phyloP scores from a whole-genome alignment of 2,888 invertebrate species.

The Heliconius sara region DNA sequence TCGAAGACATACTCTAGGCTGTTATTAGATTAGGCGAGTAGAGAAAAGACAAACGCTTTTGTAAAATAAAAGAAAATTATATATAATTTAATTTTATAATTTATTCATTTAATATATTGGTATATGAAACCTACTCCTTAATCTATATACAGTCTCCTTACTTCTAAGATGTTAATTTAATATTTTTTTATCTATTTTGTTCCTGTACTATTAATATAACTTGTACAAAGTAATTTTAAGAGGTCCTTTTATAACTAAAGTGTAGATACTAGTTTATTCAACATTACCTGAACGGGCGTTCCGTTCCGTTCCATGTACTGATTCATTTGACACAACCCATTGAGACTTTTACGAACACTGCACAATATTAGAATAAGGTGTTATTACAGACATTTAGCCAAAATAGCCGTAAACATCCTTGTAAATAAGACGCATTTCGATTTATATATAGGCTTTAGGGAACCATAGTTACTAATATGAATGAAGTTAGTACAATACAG shows the following conservation, averaged over 20 bases:
- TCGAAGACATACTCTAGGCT: constrained; percentile 51
- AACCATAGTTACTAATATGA: constrained; percentile 68
- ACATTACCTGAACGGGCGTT: constrained; percentile 10
- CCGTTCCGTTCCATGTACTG: constrained; percentile 26
- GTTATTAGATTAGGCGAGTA: constrained; percentile 57
- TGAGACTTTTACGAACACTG: constrained; percentile 63
- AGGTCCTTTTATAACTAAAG: constrained; percentile 61
- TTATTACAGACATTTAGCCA: constrained; percentile 82
- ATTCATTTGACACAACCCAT: constrained; percentile 20
- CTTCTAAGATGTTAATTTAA: constrained; percentile 57
- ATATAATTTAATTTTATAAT: constrained; percentile 16
- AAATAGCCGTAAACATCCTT: constrained; percentile 78
- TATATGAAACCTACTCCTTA: constrained; percentile 42
- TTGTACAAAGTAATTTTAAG: constrained; percentile 80
- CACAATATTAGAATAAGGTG: constrained; percentile 78
- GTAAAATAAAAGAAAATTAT: constrained; percentile 13
- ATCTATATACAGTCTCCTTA: constrained; percentile 53
- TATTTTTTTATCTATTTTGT: constrained; percentile 66
- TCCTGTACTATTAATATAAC: constrained; percentile 64
- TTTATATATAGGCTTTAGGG: constrained; percentile 65
- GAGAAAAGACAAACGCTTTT: constrained; percentile 15
- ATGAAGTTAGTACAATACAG: constrained; percentile 73
- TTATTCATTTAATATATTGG: constrained; percentile 23
- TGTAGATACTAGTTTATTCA: constrained; percentile 66
- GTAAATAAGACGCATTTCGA: constrained; percentile 78